A percentile compares a stretch with the other conserved stretches of the same genome.
phyloP scores from a whole-genome alignment of 30 jellyfish, hydroid and myxozoan genomes.

The Chironex yamaguchii region DNA sequence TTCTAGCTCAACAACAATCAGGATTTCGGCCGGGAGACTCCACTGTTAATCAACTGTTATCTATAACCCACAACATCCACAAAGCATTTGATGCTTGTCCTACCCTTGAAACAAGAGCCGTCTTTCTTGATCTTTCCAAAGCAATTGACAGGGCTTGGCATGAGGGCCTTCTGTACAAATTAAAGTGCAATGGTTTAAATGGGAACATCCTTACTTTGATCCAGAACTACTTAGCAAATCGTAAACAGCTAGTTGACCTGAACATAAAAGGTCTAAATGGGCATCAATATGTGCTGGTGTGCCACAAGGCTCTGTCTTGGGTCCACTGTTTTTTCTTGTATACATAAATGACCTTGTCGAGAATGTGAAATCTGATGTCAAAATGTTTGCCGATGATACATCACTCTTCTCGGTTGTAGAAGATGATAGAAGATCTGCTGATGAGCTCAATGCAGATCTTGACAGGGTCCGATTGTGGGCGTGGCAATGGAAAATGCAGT shows the following conservation, averaged over 20 bases:
- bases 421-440: conserved; percentile 40
- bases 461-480: too few species aligned
- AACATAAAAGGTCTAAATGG: conserved; percentile 50
- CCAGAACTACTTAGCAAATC: conserved; percentile 1
- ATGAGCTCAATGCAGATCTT: conserved; percentile 28
- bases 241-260: conserved; percentile 36
- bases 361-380: conserved; percentile 10
- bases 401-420: conserved; percentile 58
- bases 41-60: conserved; percentile 15
- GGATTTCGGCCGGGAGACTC: conserved; percentile 59
- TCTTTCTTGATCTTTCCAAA: conserved; percentile 52
- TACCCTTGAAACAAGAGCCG: conserved; percentile 48
- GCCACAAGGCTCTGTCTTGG: conserved; percentile 68
- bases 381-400: conserved; percentile 56
- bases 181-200: conserved; percentile 14
- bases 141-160: conserved; percentile 58
- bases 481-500: too few species aligned
- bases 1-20: conserved; percentile 38
- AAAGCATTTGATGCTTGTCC: conserved; percentile 56
- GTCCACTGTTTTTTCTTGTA: conserved; percentile 37
- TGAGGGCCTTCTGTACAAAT: conserved; percentile 43
- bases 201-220: conserved; percentile 18
- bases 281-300: conserved; percentile 26
- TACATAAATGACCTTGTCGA: conserved; percentile 42
- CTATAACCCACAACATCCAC: conserved; percentile 45